A percentile compares a stretch with the other conserved stretches of the same genome.
Conservation (phyloP, 2,888 invertebrate genomes). For the Lamellibrachia columna region DNA sequence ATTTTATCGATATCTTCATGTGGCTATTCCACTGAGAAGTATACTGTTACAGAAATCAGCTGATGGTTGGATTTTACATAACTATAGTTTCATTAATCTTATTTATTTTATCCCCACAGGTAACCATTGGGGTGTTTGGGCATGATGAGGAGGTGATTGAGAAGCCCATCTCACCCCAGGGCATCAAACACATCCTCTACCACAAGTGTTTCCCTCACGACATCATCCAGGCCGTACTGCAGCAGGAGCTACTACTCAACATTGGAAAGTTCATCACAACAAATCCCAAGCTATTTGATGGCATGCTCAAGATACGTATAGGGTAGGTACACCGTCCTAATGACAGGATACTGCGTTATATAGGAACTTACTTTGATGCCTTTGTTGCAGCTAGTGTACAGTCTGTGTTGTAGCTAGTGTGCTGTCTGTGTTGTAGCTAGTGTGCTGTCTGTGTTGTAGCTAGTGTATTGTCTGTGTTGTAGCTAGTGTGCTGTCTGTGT, state of each 20-base stretch:
- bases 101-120: constrained; percentile 59
- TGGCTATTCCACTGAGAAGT: too few relatives aligned
- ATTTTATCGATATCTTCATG: too few relatives aligned
- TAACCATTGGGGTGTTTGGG: constrained; percentile 93
- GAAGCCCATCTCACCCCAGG: constrained; percentile 95
- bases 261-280: constrained; percentile 93
- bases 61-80: too few relatives aligned
- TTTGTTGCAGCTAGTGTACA: neutral
- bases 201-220: constrained; percentile 74
- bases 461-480: neutral
- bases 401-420: neutral
- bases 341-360: neutral
- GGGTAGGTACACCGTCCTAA: constrained; percentile 67
- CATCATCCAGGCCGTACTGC: constrained; percentile 89
- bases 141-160: constrained; percentile 91
- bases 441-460: neutral
- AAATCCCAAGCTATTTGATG: constrained; percentile 92
- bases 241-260: constrained; percentile 92
- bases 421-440: neutral
- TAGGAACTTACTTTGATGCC: neutral
- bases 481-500: too few relatives aligned
- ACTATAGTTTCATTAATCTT: too few relatives aligned
- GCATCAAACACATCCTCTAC: constrained; percentile 93
- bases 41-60: too few relatives aligned
- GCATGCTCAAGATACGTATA: constrained; percentile 84